Base-by-base conservation (phyloP, 2,888 invertebrate genomes). In the Tubiluchus corallicola region DNA sequence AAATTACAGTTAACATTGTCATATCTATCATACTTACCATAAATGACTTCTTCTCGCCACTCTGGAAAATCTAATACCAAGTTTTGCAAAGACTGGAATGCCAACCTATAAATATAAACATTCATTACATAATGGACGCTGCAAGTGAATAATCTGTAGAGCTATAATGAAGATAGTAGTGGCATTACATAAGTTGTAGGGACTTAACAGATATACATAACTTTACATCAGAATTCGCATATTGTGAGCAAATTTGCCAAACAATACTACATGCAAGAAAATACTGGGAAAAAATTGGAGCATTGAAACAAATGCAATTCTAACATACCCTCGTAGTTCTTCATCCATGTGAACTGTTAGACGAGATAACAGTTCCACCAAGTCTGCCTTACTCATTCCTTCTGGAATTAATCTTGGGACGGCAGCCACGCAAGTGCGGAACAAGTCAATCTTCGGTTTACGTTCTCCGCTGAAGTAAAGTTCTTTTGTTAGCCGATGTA, bases 291-390 rank as follows among this genome's bases (percentile, higher is more conserved):
- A n/a, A n/a, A n/a, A n/a, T n/a, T n/a, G n/a, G n/a, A n/a, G n/a
- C n/a, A n/a, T n/a, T n/a, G n/a, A n/a, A n/a, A n/a, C n/a, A n/a
- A n/a, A n/a, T n/a, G n/a, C n/a, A n/a, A n/a, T n/a, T n/a, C 13
- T 29, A 13, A 52, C 58, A 52, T 52, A 59, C 63, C 81, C 85
- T 20, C 90, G 74, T 44, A 99, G 69, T 66, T 99, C 98, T 62
- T 96, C 98, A 57, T 99, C 98, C 79, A 96, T 83, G 62, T 99
- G 98, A 1, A 96, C 84, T 0, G 94, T 96, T 40, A 98, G 73
- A 3, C 96, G 74, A 37, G 87, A 80, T 2, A 99, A 69, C 51
- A 99, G 70, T 58, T 98, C 98, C 2, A 98, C 85, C 46, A 98
- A 69, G 64, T 99, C 96, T 21, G 79, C 76, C 9, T 84, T 77